A percentile compares a stretch with the other conserved stretches of the same genome.
phyloP scores from a whole-genome alignment of 2,888 invertebrate genomes.

The Timema cristinae region DNA sequence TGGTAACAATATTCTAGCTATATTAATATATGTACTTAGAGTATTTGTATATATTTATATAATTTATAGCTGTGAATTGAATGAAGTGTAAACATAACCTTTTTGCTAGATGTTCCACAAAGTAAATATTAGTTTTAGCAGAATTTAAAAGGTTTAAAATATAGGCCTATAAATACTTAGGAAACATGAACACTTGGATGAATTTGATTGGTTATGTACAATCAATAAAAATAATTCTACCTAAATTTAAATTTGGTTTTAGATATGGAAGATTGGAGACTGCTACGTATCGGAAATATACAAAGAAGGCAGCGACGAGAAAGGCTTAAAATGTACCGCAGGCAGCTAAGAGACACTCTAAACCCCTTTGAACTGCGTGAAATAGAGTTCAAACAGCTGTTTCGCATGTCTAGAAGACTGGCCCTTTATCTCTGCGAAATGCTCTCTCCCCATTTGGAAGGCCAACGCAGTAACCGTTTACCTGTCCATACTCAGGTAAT shows the following conservation, averaged over 20 bases:
- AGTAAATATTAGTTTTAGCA: no score
- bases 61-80: no score
- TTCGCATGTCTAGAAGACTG: background rate
- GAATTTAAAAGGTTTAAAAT: no score
- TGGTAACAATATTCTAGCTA: no score
- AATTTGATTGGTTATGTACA: no score
- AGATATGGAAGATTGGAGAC: constrained; percentile 4
- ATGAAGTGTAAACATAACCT: no score
- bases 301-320: background rate
- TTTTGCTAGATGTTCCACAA: no score
- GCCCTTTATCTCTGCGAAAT: background rate
- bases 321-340: background rate
- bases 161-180: no score
- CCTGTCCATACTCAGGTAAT: constrained; percentile 4
- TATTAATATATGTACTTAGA: no score
- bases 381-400: background rate
- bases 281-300: background rate
- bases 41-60: no score
- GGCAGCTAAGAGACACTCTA: background rate
- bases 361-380: background rate
- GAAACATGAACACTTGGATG: no score
- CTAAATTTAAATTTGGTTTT: background rate
- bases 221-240: no score
- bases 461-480: background rate
- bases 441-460: background rate